Evolutionary conservation across 2,888 invertebrate species (phyloP), one percentile per base, ranked within the genome.

Genomic region (Anorthoa munda): DNA sequence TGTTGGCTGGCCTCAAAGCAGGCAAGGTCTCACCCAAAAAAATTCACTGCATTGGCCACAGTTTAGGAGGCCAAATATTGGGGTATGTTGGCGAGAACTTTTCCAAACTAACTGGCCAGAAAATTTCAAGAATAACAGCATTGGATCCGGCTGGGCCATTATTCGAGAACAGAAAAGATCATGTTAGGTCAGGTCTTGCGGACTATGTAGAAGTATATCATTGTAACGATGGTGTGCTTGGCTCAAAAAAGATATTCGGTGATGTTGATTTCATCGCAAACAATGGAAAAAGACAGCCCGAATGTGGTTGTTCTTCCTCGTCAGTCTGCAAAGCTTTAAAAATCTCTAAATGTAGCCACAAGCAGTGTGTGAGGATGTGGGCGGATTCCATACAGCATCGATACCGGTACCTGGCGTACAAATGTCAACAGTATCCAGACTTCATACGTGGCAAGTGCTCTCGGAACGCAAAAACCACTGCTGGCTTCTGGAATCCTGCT

Each of bases 201-300:
- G 92, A 95, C 0, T 97, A 97, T 85, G 97, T 97, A 0, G 97
- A 97, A 87, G 95, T 97, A 0, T 95, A 97, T 79, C 97, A 97
- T 86, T 97, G 97, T 50, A 97, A 97, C 80, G 96, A 96, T 70
- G 97, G 97, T 18, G 93, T 92, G 0, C 86, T 97, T 2, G 97
- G 97, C 3, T 94, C 96, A 1, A 92, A 93, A 0, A 93, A 93
- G 68, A 94, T 96, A 1, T 87, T 97, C 39, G 97, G 96, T 1
- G 97, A 97, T 70, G 91, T 96, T 9, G 97, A 97, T 87, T 97
- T 97, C 88, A 97, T 96, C 82, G 94, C 97, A 2, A 97, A 97
- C 85, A 97, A 96, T 26, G 97, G 97, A 0, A 89, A 89, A 18
- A 89, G 94, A 0, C 97, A 97, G 85, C 97, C 97, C 0, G 94